Evolutionary conservation across 1,140 invertebrate species (phyloP), one percentile per base, ranked within the genome.

Genomic region (Phocides pigmalion): DNA sequence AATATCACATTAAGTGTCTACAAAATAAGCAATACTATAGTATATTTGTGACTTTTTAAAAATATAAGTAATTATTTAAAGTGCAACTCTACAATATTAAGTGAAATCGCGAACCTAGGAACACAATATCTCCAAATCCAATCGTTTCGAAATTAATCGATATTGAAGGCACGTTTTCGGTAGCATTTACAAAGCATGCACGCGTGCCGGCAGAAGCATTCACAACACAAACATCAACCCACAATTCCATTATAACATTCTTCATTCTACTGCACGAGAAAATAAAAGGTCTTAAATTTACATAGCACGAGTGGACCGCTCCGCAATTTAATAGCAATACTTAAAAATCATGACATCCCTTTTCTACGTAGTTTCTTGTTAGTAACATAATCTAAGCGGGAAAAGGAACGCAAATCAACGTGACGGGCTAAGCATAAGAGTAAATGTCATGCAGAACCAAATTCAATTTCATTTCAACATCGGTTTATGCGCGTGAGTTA

Each of bases 241-340:
- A 76, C 74, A 84, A 78, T 82, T 73, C 70, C 74, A 78, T 82
- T 81, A 84, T 79, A 79, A 84, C 74, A 80, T 86, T 79, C 74
- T 66, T 67, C 56, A 61, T 49, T 37, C 56, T 37, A 47, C 56
- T 39, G 65, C 61, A 69, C 66, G 69, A 70, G 72, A 82, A 85
- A 88, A 86, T 84, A 86, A 88, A 86, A 88, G 79, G 79, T 84
- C 73, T 80, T 50, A 69, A 76, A 87, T 87, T 85, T 84, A 84
- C 84, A 88, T 87, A 84, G 64, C 79, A 79, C 75, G 72, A 81
- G 69, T 73, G 72, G 72, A 78, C 68, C 74, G 70, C 73, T 75
- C 46, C 59, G 69, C 72, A 56, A 56, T 62, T 56, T 64, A 68
- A 72, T 76, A 70, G 80, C 65, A 74, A 79, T 75, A 65, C 58